Evolutionary conservation across 1,140 invertebrate species (phyloP).

Genomic region (Palaemon carinicauda): DNA sequence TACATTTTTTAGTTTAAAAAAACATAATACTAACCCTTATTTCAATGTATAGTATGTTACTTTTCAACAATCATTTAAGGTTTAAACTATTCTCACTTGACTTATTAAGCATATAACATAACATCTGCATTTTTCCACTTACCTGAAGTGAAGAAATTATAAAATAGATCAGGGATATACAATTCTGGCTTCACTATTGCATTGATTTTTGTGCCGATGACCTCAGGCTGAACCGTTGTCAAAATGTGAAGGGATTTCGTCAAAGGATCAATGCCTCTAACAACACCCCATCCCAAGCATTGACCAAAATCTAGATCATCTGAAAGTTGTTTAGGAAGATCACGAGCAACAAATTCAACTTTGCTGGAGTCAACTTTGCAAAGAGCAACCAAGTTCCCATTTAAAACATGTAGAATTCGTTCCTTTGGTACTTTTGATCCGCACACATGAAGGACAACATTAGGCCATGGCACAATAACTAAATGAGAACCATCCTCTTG

Average conservation of each 20-base stretch:
- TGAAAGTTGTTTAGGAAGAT: slow-evolving; percentile 14
- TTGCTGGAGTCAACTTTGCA: background rate
- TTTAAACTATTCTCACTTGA: too few relatives aligned
- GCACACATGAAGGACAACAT: slow-evolving; percentile 66
- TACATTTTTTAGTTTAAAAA: too few relatives aligned
- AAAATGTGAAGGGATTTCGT: background rate
- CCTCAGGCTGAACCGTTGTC: background rate
- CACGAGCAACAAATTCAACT: background rate
- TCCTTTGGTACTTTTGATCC: slow-evolving; percentile 79
- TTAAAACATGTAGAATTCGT: slow-evolving; percentile 72
- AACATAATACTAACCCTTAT: too few relatives aligned
- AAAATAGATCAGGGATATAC: slow-evolving; percentile 7
- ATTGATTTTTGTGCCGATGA: background rate
- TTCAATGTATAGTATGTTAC: too few relatives aligned
- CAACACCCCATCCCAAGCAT: slow-evolving; percentile 31
- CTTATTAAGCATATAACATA: too few relatives aligned
- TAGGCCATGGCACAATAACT: slow-evolving; percentile 29
- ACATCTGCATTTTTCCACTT: too few relatives aligned
- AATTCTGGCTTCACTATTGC: slow-evolving; percentile 30
- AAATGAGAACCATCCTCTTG: background rate
- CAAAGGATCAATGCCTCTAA: slow-evolving; percentile 32
- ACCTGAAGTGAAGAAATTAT: slow-evolving; percentile 39
- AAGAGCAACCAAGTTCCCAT: slow-evolving; percentile 70
- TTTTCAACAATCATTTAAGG: too few relatives aligned
- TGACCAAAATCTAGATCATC: background rate